Evolutionary conservation across 2,888 invertebrate species (phyloP), one percentile per base, ranked within the genome.

Genomic region (Esperia sulphurella): DNA sequence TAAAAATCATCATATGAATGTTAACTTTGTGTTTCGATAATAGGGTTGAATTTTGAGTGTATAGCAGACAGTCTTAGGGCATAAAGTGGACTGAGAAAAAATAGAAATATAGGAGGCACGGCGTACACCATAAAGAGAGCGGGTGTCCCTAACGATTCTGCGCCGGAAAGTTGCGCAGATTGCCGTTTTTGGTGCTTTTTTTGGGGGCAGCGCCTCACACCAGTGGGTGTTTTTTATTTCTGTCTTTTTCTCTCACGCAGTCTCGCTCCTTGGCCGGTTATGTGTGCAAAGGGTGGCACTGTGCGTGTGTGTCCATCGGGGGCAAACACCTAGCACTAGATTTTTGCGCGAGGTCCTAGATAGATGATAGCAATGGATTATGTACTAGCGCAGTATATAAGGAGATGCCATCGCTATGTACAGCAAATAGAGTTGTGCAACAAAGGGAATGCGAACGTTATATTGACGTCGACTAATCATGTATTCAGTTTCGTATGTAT

Each of bases 91-190:
- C 70, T 79, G 78, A 88, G 88, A 88, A 89, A 89, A 89, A 89
- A 88, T 89, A 88, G 87, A 88, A 89, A 88, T 88, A 89, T 89
- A 89, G 87, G 86, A 87, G 87, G 83, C 84, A 83, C 80, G 75
- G 81, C 80, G 79, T 79, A 83, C 75, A 87, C 84, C 88, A 87
- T 89, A 89, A 88, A 89, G 88, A 89, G 89, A 87, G 84, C 83
- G 77, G 83, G 83, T 86, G 85, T 88, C 85, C 88, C 87, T 90
- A 90, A 90, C 90, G 90, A 90, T 90, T 90, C 88, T 90, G 90
- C 90, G 90, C 90, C 83, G 89, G 87, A 81, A 90, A 89, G 90
- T 90, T 90, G 90, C 90, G 90, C 90, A 90, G 90, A 87, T 88
- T 86, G 83, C 83, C 29, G 89, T 90, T 90, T 90, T 90, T 90